These are phyloP conservation scores for Hydropotes inermis DNA, from an alignment of 2,113 vertebrate species.

Conservation along the genomic window DNA sequence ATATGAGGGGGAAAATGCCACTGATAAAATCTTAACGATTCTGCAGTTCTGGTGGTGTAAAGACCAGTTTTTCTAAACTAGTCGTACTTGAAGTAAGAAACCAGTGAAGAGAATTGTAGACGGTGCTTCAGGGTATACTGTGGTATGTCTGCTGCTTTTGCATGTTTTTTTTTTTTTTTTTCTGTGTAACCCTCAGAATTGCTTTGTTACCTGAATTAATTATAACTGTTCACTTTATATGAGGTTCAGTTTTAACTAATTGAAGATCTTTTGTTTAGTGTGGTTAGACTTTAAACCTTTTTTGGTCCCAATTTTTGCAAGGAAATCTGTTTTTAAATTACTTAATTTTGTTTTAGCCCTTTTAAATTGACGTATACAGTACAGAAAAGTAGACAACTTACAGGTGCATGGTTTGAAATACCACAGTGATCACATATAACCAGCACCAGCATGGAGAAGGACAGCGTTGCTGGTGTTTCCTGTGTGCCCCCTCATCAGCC, in stretches of 20 bases:
- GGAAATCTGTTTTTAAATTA: not conserved
- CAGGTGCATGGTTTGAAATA: not conserved
- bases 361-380: not conserved
- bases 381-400: not conserved
- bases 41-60: not conserved
- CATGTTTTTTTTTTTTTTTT: not conserved
- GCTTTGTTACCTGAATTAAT: not conserved
- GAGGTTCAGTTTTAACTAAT: not conserved
- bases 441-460: not conserved
- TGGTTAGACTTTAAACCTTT: not conserved
- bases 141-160: not conserved
- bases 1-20: not conserved
- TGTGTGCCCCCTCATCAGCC: not conserved
- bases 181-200: not conserved
- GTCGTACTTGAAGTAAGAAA: slow-evolving; percentile 16
- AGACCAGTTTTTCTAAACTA: not conserved
- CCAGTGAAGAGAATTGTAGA: not conserved
- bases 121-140: not conserved
- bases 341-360: not conserved
- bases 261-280: not conserved
- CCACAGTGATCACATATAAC: not conserved
- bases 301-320: slow-evolving; percentile 1
- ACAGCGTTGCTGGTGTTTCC: not conserved
- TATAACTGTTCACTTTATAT: not conserved
- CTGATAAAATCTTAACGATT: slow-evolving; percentile 16